Evolutionary conservation across 2,113 vertebrate species (phyloP), one percentile per base, ranked within the genome.

Genomic region (Tylochromis polylepis): DNA sequence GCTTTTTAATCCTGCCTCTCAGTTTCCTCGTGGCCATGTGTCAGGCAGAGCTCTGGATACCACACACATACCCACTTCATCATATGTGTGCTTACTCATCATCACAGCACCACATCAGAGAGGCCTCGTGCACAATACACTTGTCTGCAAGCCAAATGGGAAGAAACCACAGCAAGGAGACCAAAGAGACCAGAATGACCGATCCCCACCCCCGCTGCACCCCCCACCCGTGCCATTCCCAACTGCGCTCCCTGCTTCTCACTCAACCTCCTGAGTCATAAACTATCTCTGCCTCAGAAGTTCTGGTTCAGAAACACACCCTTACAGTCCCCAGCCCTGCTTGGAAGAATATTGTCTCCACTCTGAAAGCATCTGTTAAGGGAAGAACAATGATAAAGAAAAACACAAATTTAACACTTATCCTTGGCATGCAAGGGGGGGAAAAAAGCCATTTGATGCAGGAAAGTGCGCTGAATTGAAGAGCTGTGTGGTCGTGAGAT

Each of bases 71-170:
- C 89, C 59, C 86, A 82, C 87, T 79, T 85, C 84, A 87, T 91
- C 92, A 93, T 86, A 81, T 88, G 89, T 88, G 82, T 87, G 92
- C 94, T 94, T 91, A 94, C 90, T 94, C 93, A 94, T 93, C 93
- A 90, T 86, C 84, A 4, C 41, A 9, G 8, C 20, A 65, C 94
- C 95, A 95, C 95, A 95, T 95, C 93, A 95, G 60, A 95, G 90
- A 77, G 58, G 80, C 82, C 82, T 65, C 79, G 7, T 56, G 92
- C 89, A 92, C 95, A 92, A 93, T 89, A 38, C 91, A 90, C 87
- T 92, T 91, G 91, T 91, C 90, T 94, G 93, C 79, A 75, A 83
- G 93, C 92, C 92, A 94, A 95, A 92, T 94, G 92, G 89, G 84
- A 82, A 82, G 77, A 85, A 90, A 92, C 93, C 94, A 93, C 94